Percentiles rank a stretch among this genome's conserved stretches.
Conservation (phyloP, 2,113 vertebrate species). For the Pogona vitticeps region DNA sequence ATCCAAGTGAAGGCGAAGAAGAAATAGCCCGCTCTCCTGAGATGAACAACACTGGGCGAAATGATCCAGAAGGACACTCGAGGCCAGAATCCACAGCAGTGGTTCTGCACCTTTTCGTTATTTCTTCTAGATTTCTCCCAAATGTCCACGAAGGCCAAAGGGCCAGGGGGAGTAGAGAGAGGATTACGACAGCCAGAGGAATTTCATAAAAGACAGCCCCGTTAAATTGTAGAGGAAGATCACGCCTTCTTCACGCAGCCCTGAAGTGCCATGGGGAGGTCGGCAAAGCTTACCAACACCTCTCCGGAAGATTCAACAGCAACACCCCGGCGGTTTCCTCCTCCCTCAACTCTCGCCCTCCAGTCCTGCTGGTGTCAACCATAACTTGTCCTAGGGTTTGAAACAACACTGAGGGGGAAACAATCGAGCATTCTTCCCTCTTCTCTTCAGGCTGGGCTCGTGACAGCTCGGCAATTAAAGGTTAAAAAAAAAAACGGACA, state of each 20-base stretch:
- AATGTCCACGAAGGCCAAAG: conserved; percentile 9
- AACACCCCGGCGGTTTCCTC: conserved; percentile 41
- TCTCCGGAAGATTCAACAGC: not conserved
- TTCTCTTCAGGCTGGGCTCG: conserved; percentile 14
- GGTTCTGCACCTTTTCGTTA: conserved; percentile 13
- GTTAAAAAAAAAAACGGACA: too few relatives aligned
- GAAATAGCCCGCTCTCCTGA: not conserved
- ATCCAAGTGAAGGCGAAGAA: too few relatives aligned
- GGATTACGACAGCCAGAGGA: too few relatives aligned
- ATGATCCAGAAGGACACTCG: not conserved
- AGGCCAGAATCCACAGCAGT: not conserved
- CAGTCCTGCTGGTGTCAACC: conserved; percentile 63
- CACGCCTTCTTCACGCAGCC: too few relatives aligned
- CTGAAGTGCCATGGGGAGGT: too few relatives aligned
- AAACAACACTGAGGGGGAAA: conserved; percentile 37
- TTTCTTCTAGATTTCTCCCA: not conserved
- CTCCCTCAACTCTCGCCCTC: conserved; percentile 69
- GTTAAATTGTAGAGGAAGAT: too few relatives aligned
- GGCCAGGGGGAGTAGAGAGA: too few relatives aligned
- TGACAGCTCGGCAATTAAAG: conserved; percentile 50
- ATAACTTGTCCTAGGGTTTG: conserved; percentile 56
- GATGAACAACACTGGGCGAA: not conserved
- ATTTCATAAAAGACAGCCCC: too few relatives aligned
- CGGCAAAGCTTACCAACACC: too few relatives aligned
- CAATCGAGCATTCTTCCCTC: conserved; percentile 71